Evolutionary conservation across 37 sponge, comb jelly and placozoan genomes (phyloP).

Genomic region (Dysidea cf. avara): DNA sequence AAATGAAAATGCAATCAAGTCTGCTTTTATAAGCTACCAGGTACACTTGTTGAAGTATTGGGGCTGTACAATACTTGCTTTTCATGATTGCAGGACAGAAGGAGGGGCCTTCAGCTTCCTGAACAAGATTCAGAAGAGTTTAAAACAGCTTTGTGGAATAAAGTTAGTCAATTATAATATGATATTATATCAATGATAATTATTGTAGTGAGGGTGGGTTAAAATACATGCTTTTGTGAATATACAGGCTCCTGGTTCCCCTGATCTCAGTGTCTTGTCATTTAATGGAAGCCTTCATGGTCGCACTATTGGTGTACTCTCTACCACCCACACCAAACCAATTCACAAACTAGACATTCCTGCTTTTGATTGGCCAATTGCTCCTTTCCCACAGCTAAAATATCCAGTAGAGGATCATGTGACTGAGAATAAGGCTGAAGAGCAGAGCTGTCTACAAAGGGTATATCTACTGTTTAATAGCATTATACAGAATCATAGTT

Average conservation of each 20-base stretch:
- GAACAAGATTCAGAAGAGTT: constrained; percentile 24
- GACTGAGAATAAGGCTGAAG: constrained; percentile 65
- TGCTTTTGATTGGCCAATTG: constrained; percentile 80
- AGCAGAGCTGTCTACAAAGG: constrained; percentile 58
- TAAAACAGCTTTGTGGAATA: constrained; percentile 16
- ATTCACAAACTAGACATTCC: constrained; percentile 82
- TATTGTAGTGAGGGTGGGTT: no score
- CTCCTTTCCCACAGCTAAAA: constrained; percentile 70
- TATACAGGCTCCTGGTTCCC: constrained; percentile 64
- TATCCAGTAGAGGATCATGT: constrained; percentile 73
- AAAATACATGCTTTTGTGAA: not conserved
- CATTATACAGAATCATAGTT: no score
- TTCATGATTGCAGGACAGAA: constrained; percentile 2
- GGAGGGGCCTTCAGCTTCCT: not conserved
- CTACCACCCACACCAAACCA: constrained; percentile 57
- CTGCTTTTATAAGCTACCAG: constrained; percentile 72
- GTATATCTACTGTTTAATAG: no score
- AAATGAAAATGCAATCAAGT: constrained; percentile 82
- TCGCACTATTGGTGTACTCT: constrained; percentile 58
- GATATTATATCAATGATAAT: no score
- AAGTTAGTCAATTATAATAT: no score
- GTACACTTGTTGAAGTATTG: constrained; percentile 27
- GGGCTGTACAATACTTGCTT: no score
- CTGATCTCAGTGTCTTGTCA: constrained; percentile 63
- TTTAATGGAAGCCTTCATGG: constrained; percentile 83